Evolutionary conservation across 2,113 vertebrate genomes (phyloP).

Genomic region (Gasterosteus nipponicus): DNA sequence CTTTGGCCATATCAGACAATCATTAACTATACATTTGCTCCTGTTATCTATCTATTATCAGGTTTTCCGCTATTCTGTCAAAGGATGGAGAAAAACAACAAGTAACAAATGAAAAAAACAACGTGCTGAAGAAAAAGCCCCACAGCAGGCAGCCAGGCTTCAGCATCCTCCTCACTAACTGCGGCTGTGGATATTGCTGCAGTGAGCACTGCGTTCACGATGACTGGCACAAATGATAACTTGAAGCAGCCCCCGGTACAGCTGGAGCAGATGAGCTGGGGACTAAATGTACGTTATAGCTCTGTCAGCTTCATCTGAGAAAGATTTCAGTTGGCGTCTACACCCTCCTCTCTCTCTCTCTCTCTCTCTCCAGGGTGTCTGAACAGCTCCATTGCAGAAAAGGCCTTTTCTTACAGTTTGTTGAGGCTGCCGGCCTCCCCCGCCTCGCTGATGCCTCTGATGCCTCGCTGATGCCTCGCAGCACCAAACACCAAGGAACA

Average conservation of each 20-base stretch:
- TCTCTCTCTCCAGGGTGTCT: slow-evolving; percentile 61
- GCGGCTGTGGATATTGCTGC: slow-evolving; percentile 50
- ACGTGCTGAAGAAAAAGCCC: slow-evolving; percentile 22
- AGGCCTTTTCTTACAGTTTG: slow-evolving; percentile 45
- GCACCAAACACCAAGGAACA: slow-evolving; percentile 32
- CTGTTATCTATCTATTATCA: neutral
- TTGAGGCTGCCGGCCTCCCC: slow-evolving; percentile 47
- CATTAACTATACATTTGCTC: slow-evolving; percentile 23
- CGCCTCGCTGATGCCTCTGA: slow-evolving; percentile 29
- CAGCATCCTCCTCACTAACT: slow-evolving; percentile 38
- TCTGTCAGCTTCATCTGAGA: slow-evolving; percentile 64
- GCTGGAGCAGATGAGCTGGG: slow-evolving; percentile 59
- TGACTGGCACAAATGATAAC: slow-evolving; percentile 64
- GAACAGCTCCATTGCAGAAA: slow-evolving; percentile 47
- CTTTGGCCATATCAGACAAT: neutral
- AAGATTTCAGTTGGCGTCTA: slow-evolving; percentile 54
- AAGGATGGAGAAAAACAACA: neutral
- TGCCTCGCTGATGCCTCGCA: slow-evolving; percentile 34
- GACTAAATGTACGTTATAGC: slow-evolving; percentile 66
- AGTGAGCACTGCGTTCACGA: slow-evolving; percentile 42
- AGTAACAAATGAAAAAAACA: neutral
- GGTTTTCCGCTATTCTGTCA: slow-evolving; percentile 30
- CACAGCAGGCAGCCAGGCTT: slow-evolving; percentile 37
- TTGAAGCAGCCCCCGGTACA: slow-evolving; percentile 50
- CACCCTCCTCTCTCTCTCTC: slow-evolving; percentile 26